A percentile compares a stretch with the other conserved stretches of the same genome.
These are phyloP conservation scores for Vulpes vulpes DNA, from an alignment of 2,113 vertebrate species.

Conservation along the genomic window DNA sequence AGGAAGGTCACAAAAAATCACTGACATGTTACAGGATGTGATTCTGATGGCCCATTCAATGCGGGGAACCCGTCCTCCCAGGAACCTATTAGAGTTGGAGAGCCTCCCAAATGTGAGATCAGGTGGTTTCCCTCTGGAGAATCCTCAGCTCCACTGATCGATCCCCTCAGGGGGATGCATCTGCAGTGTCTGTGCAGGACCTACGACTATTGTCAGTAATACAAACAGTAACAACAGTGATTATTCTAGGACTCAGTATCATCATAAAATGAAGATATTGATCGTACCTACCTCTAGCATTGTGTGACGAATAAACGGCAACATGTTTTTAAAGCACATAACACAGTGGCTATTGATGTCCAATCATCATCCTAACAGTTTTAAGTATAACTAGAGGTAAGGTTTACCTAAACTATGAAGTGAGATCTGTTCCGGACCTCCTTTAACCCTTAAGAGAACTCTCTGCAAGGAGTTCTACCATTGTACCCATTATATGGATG, in stretches of 20 bases:
- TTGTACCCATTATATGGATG: background rate
- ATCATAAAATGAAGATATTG: background rate
- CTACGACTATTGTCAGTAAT: background rate
- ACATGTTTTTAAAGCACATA: background rate
- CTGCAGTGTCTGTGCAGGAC: background rate
- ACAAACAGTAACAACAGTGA: background rate
- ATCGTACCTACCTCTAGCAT: background rate
- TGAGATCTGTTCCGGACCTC: background rate
- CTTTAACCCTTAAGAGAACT: background rate
- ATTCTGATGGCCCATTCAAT: background rate
- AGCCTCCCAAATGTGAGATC: background rate
- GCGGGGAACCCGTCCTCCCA: background rate
- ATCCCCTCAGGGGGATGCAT: background rate
- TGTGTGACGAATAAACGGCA: background rate
- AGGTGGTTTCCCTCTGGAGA: background rate
- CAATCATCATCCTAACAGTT: background rate
- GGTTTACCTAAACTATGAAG: background rate
- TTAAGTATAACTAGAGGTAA: background rate
- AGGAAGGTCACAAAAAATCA: background rate
- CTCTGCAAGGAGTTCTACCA: background rate
- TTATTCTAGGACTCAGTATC: background rate
- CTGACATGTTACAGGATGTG: background rate
- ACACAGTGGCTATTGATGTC: background rate
- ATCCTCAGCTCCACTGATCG: background rate
- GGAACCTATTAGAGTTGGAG: background rate